Base-by-base conservation (phyloP, 2,888 invertebrate species). In the Imbricaverruca yamaguchii region DNA sequence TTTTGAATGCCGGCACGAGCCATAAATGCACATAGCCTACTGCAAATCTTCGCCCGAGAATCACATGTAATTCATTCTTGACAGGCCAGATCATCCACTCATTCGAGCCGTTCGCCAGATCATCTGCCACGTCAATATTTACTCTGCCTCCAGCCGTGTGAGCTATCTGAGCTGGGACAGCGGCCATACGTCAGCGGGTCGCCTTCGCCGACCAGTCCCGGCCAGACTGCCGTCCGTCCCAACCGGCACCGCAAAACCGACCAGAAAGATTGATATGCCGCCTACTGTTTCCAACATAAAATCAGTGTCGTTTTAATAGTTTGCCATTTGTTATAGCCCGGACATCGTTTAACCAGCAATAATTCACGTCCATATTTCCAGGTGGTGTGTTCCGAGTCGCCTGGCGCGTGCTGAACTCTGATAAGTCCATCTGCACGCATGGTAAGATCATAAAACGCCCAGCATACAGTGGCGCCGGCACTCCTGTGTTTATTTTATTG, bases 291-390 rank as follows among this genome's bases (percentile, higher is more conserved):
- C 74, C 74, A 74, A 74, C 74, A 74, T 74, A 74, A 74, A 74
- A 74, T 74, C 74, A 74, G 74, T 74, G 74, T 74, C 74, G 74
- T 74, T 74, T 74, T 74, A 74, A 74, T 74, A 53, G 74, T 18
- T 74, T 39, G 74, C 53, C 74, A 74, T 74, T 74, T 74, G 74
- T 74, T 74, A 74, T 74, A 74, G 74, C 74, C 74, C 39, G 18
- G 21, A 53, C 21, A 74, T 12, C 74, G 53, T 25, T 74, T 74
- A 74, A 53, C 74, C 53, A 53, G 74, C 74, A 74, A 74, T 74
- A 74, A 74, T 74, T 74, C 74, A 74, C 25, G 74, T 18, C 74
- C 53, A 53, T 18, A 74, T 21, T 39, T 53, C 53, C 74, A 74
- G 53, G 74, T 74, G 74, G 74, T 18, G 74, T 8, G 18, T 23